These are phyloP conservation scores for Lepidurus arcticus DNA, from an alignment of 1,140 invertebrate species.

Conservation along the genomic window DNA sequence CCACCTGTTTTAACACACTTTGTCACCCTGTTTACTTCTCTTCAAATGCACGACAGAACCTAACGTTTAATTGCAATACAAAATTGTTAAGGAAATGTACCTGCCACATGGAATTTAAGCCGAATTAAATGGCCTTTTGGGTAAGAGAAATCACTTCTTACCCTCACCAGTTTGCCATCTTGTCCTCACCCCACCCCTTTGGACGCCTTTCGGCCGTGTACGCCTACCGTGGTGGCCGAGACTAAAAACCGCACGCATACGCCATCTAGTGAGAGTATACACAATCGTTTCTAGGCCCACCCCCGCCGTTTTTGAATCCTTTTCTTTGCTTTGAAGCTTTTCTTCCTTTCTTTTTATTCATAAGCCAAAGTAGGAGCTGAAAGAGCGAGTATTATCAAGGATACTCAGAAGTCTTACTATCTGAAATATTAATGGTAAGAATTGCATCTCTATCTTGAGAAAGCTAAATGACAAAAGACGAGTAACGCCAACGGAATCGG, in stretches of 20 bases:
- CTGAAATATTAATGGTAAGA: no score
- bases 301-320: background rate
- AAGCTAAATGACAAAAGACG: no score
- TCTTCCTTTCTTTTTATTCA: no score
- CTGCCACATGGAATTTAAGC: constrained; percentile 1
- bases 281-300: background rate
- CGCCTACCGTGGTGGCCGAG: background rate
- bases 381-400: no score
- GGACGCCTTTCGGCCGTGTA: constrained; percentile 17
- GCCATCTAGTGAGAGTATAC: background rate
- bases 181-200: constrained; percentile 20
- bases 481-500: no score
- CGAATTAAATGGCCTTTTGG: constrained; percentile 14
- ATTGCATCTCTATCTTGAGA: no score
- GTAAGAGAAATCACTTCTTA: constrained; percentile 22
- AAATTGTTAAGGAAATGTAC: background rate
- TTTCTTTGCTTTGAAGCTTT: no score
- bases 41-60: background rate
- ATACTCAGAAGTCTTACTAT: no score
- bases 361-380: no score
- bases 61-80: background rate
- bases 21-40: background rate
- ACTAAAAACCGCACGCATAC: background rate
- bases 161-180: constrained; percentile 20
- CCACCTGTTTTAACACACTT: constrained; percentile 6